Evolutionary conservation across 2,113 vertebrate species (phyloP).

Genomic region (Psophia crepitans): DNA sequence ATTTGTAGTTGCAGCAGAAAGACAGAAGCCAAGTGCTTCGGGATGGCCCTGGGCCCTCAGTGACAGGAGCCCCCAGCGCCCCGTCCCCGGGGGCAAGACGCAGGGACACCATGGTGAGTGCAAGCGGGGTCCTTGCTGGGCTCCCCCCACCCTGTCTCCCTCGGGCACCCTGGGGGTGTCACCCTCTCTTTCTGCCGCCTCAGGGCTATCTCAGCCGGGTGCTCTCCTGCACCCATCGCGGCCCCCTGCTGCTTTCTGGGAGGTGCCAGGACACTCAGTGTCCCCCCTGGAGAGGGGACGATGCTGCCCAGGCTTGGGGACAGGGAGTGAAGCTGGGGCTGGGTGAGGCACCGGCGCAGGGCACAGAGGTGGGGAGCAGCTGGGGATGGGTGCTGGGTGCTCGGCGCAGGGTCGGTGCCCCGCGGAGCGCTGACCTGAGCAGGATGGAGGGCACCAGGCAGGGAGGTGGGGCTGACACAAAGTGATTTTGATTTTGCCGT

Average conservation of each 20-base stretch:
- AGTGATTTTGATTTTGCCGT: background rate
- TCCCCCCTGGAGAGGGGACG: background rate
- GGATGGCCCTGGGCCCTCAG: background rate
- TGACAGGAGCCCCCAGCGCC: background rate
- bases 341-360: accelerated
- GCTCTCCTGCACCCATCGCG: background rate
- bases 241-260: background rate
- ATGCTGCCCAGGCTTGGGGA: background rate
- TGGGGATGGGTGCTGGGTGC: accelerated
- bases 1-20: background rate
- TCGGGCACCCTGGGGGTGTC: background rate
- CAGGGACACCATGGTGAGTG: conserved; percentile 55
- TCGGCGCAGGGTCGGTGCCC: background rate
- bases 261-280: accelerated
- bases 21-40: accelerated
- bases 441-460: background rate
- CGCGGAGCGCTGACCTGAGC: accelerated
- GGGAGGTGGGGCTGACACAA: accelerated
- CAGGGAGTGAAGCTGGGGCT: background rate
- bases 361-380: background rate
- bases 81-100: accelerated
- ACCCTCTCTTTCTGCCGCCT: background rate
- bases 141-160: background rate
- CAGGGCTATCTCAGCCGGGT: background rate
- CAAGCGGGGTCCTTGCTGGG: background rate